Conservation (phyloP, 2,888 invertebrate species). For the Eilema griseolum region DNA sequence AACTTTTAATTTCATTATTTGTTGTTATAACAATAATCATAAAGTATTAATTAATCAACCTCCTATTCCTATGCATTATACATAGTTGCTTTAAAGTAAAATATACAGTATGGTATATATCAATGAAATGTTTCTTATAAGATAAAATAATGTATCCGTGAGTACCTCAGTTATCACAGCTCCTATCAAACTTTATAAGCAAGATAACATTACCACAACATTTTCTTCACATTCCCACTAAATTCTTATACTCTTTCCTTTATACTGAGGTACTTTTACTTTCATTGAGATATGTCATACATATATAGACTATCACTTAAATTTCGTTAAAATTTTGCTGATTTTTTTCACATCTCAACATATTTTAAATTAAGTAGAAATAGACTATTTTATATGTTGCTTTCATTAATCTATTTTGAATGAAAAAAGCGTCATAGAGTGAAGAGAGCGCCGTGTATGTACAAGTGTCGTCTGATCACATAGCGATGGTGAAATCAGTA, state of each 20-base stretch:
- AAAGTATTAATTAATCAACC: background rate
- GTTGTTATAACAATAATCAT: background rate
- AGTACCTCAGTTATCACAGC: slow-evolving; percentile 26
- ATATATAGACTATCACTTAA: slow-evolving; percentile 30
- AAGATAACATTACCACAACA: slow-evolving; percentile 39
- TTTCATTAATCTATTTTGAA: slow-evolving; percentile 28
- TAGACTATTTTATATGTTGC: background rate
- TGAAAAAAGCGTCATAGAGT: slow-evolving; percentile 44
- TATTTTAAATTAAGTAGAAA: background rate
- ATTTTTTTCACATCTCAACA: background rate
- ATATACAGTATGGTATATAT: background rate
- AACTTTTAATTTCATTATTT: background rate
- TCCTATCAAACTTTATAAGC: slow-evolving; percentile 45
- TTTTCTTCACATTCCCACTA: slow-evolving; percentile 36
- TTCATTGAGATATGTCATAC: slow-evolving; percentile 38
- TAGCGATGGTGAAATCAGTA: slow-evolving; percentile 79
- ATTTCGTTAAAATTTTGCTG: background rate
- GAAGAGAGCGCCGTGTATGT: slow-evolving; percentile 55
- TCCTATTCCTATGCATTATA: background rate
- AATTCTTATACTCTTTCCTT: slow-evolving; percentile 29
- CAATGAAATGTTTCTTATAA: slow-evolving; percentile 26
- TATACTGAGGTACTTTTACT: slow-evolving; percentile 38
- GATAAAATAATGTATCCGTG: slow-evolving; percentile 26
- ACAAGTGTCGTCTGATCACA: slow-evolving; percentile 69
- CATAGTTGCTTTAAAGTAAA: background rate